Conservation (phyloP, 2,888 invertebrate species). For the Campopleginae sp. region DNA sequence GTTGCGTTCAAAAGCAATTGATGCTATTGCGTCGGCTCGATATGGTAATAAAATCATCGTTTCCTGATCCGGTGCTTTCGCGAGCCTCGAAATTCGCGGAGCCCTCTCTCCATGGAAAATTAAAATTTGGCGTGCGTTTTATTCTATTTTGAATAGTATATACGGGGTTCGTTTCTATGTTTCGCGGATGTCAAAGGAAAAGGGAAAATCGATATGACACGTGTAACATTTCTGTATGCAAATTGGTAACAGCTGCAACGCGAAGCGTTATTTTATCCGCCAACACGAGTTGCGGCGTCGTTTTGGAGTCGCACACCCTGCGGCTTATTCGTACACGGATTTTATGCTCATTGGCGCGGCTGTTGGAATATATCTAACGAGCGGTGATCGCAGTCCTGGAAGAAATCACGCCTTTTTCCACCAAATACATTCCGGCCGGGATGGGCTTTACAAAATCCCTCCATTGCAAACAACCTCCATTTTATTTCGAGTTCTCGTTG, state of each 20-base stretch:
- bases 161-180: neutral
- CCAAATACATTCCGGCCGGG: neutral
- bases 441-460: neutral
- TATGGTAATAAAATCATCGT: neutral
- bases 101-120: neutral
- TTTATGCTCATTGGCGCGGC: neutral
- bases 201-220: neutral
- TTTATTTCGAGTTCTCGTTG: neutral
- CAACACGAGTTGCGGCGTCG: neutral
- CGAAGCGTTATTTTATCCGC: neutral
- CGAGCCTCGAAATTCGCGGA: neutral
- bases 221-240: neutral
- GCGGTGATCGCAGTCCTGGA: neutral
- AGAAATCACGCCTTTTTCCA: neutral
- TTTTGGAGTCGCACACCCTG: neutral
- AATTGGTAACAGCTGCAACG: neutral
- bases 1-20: neutral
- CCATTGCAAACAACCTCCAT: neutral
- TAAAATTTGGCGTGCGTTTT: neutral
- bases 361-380: neutral
- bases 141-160: slow-evolving; percentile 16
- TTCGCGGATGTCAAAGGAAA: neutral
- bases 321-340: neutral
- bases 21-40: neutral
- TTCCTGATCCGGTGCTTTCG: neutral